Percentiles rank a stretch among this genome's conserved stretches.
Conservation (phyloP, 1,140 invertebrate species). For the Pomacea maculata region DNA sequence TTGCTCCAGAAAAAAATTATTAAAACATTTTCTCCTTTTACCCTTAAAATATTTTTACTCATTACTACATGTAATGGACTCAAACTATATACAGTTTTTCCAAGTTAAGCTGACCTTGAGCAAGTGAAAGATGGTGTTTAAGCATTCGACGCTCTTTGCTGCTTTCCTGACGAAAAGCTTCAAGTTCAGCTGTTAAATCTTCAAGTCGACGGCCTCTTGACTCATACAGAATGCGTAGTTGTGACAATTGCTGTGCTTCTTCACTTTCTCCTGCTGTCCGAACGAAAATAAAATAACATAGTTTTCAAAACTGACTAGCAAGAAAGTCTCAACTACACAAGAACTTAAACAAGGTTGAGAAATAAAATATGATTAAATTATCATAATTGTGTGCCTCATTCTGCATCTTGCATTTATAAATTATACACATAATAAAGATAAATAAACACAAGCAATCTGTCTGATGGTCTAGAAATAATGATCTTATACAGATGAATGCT, state of each 20-base stretch:
- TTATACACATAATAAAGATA: too few relatives aligned
- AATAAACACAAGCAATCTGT: too few relatives aligned
- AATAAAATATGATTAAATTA: too few relatives aligned
- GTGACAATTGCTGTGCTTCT: slow-evolving; percentile 20
- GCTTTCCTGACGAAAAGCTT: slow-evolving; percentile 46
- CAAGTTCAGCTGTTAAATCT: slow-evolving; percentile 52
- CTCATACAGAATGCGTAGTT: slow-evolving; percentile 60
- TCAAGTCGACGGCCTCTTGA: slow-evolving; percentile 58
- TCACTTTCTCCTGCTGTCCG: slow-evolving; percentile 14
- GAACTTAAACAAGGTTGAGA: too few relatives aligned
- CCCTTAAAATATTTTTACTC: background rate
- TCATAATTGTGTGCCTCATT: too few relatives aligned
- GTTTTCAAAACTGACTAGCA: too few relatives aligned
- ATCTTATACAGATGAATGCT: too few relatives aligned
- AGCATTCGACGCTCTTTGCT: slow-evolving; percentile 51
- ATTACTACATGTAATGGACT: background rate
- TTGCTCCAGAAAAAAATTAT: background rate
- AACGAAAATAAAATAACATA: background rate
- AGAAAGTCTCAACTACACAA: too few relatives aligned
- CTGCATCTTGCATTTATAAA: too few relatives aligned
- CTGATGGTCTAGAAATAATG: too few relatives aligned
- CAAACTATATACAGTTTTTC: background rate
- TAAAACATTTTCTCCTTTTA: too few relatives aligned
- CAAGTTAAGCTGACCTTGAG: slow-evolving; percentile 43
- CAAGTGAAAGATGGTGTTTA: slow-evolving; percentile 56